phyloP scores from a whole-genome alignment of 1,140 invertebrate species.

The Tyrophagus putrescentiae region DNA sequence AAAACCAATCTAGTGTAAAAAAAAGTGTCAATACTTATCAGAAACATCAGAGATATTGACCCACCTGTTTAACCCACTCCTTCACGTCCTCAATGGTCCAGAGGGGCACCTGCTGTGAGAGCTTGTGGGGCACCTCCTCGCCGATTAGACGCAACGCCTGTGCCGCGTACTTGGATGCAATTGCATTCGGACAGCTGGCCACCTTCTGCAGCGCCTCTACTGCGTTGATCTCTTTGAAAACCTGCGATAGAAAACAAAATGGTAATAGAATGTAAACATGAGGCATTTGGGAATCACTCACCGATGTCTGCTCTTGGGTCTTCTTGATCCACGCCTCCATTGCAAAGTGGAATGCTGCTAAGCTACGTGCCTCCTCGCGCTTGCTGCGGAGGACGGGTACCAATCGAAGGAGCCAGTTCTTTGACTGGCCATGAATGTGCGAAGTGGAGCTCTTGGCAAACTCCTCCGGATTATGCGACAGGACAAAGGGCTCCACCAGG shows the following conservation, averaged over 20 bases:
- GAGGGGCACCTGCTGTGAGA: conserved; percentile 91
- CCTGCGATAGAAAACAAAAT: conserved; percentile 29
- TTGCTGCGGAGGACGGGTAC: conserved; percentile 91
- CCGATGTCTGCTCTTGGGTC: conserved; percentile 77
- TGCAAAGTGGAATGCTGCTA: conserved; percentile 97
- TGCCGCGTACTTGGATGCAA: conserved; percentile 90
- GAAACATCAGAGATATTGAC: background rate
- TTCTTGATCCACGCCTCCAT: conserved; percentile 98
- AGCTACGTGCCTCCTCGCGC: conserved; percentile 80
- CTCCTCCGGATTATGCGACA: conserved; percentile 75
- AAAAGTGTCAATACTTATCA: background rate
- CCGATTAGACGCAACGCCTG: conserved; percentile 87
- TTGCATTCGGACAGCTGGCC: conserved; percentile 90
- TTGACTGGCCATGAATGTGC: conserved; percentile 88
- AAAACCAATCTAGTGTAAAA: conserved; percentile 63
- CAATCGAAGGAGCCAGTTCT: conserved; percentile 80
- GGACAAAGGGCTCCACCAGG: conserved; percentile 90
- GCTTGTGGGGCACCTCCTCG: conserved; percentile 88
- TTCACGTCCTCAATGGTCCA: conserved; percentile 92
- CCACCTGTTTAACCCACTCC: conserved; percentile 86
- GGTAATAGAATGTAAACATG: background rate
- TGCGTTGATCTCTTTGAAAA: conserved; percentile 85
- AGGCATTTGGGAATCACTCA: conserved; percentile 27
- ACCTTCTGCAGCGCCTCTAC: conserved; percentile 89
- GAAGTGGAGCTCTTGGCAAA: conserved; percentile 76